Evolutionary conservation across 2,797 vertebrate genomes (phyloP).

Genomic region (Cryptoprocta ferox): DNA sequence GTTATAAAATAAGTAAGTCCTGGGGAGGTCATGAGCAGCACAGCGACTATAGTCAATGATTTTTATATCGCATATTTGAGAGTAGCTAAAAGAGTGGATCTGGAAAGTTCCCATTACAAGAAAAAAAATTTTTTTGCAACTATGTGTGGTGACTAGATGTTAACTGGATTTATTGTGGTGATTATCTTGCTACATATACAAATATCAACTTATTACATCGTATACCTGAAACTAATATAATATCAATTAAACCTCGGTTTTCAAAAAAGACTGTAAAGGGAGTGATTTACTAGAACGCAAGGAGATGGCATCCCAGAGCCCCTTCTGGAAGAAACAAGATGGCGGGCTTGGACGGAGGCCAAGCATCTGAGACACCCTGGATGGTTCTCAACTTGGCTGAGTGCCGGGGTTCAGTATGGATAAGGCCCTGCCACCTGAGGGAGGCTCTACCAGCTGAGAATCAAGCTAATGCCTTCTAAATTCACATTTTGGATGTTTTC

Average conservation of each 20-base stretch:
- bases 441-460: not conserved
- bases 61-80: not conserved
- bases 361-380: conserved; percentile 8
- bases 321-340: conserved; percentile 61
- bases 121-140: not conserved
- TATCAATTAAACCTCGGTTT: not conserved
- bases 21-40: not conserved
- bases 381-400: conserved; percentile 35
- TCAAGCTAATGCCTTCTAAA: conserved; percentile 68
- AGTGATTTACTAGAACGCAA: conserved; percentile 57
- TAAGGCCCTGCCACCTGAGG: not conserved
- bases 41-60: not conserved
- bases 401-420: conserved; percentile 37
- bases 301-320: conserved; percentile 15
- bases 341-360: conserved; percentile 38
- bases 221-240: not conserved
- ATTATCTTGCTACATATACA: not conserved
- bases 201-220: not conserved
- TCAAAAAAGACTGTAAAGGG: not conserved
- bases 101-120: not conserved
- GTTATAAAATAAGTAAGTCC: not conserved
- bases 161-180: not conserved
- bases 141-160: not conserved
- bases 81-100: not conserved
- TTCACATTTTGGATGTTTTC: conserved; percentile 63